phyloP scores from a whole-genome alignment of 2,113 vertebrate genomes.

The Camelus bactrianus region DNA sequence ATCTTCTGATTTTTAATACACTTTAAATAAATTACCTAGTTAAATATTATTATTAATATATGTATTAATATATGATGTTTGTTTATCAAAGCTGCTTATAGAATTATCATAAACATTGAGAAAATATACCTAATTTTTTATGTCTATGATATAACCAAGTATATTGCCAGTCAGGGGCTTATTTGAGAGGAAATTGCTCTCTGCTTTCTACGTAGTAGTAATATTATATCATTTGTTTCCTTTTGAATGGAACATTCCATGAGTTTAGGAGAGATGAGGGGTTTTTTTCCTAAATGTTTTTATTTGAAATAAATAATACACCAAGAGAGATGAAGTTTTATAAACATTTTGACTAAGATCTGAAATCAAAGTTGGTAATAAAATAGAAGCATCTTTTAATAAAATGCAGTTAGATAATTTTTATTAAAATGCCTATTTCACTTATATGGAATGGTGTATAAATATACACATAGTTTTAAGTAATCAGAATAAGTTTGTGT shows the following conservation, averaged over 20 bases:
- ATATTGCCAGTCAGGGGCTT: conserved; percentile 6
- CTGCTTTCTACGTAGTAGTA: not conserved
- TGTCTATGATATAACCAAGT: not conserved
- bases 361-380: conserved; percentile 44
- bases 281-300: not conserved
- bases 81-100: not conserved
- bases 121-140: not conserved
- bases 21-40: not conserved
- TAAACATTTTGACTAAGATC: not conserved
- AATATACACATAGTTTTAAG: not conserved
- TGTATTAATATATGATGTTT: not conserved
- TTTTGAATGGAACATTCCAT: not conserved
- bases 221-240: conserved; percentile 25
- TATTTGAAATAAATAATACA: not conserved
- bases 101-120: not conserved
- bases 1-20: conserved; percentile 32
- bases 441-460: not conserved
- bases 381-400: conserved; percentile 3
- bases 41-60: conserved; percentile 8
- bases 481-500: not conserved
- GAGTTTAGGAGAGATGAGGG: not conserved
- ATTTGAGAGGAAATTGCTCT: conserved; percentile 31
- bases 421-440: conserved; percentile 28
- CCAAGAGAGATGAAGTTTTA: not conserved
- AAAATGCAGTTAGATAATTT: conserved; percentile 27